A percentile compares a stretch with the other conserved stretches of the same genome.
phyloP scores from a whole-genome alignment of 2,113 vertebrate genomes.

The Bagarius yarrelli region DNA sequence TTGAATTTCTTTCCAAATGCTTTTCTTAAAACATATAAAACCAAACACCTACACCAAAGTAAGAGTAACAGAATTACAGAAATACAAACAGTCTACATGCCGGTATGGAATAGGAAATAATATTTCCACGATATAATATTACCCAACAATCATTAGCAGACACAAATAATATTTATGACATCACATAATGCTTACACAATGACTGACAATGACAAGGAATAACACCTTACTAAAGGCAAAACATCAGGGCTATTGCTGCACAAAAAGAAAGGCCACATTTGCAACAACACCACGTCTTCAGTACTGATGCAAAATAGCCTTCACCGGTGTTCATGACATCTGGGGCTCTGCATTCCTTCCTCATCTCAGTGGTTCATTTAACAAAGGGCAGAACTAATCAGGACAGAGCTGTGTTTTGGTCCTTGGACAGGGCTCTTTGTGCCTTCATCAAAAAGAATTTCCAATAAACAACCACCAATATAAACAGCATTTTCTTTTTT shows the following conservation, averaged over 20 bases:
- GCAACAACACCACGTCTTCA: background rate
- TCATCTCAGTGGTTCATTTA: slow-evolving; percentile 19
- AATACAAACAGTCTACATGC: background rate
- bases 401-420: slow-evolving; percentile 7
- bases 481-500: background rate
- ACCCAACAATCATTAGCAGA: background rate
- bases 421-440: background rate
- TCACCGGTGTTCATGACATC: background rate
- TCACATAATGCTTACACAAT: no score
- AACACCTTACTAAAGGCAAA: background rate
- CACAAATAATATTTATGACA: background rate
- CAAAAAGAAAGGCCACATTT: background rate
- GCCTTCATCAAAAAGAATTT: background rate
- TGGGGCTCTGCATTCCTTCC: slow-evolving; percentile 23
- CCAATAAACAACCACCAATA: background rate
- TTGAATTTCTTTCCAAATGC: background rate
- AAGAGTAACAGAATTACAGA: background rate
- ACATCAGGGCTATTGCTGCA: background rate
- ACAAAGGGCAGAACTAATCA: slow-evolving; percentile 18
- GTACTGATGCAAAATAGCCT: slow-evolving; percentile 6
- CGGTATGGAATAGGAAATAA: background rate
- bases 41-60: no score
- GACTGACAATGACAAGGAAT: background rate
- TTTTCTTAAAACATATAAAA: background rate
- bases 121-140: background rate